These are phyloP conservation scores for Drosophila repleta DNA, from an alignment of 1,140 invertebrate genomes.

Conservation along the genomic window DNA sequence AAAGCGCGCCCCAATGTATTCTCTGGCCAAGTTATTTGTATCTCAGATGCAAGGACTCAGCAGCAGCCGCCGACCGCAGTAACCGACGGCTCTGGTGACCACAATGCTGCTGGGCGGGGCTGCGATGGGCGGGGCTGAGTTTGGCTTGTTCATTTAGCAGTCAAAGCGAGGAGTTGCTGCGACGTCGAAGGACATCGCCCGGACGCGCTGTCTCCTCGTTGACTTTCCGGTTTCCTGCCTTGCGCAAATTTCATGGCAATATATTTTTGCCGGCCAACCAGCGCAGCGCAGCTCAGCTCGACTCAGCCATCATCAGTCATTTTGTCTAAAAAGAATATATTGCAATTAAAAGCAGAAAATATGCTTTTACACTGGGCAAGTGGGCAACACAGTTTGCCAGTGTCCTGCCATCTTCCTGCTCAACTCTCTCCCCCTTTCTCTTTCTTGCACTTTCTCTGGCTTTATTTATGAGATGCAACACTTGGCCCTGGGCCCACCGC, in stretches of 20 bases:
- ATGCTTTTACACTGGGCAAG: constrained; percentile 72
- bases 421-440: not conserved
- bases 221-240: constrained; percentile 76
- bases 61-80: constrained; percentile 31
- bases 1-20: constrained; percentile 39
- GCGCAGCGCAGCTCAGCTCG: constrained; percentile 28
- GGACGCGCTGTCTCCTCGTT: constrained; percentile 67
- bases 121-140: constrained; percentile 42
- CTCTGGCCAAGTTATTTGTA: constrained; percentile 42
- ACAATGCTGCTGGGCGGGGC: constrained; percentile 19
- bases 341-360: constrained; percentile 83
- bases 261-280: constrained; percentile 67
- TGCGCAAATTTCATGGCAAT: constrained; percentile 76
- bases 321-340: constrained; percentile 83
- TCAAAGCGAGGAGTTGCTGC: constrained; percentile 65
- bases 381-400: constrained; percentile 49
- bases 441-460: constrained; percentile 4
- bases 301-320: constrained; percentile 74
- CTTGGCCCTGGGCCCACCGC: constrained; percentile 32
- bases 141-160: constrained; percentile 78
- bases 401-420: constrained; percentile 12
- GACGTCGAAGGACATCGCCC: constrained; percentile 32
- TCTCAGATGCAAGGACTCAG: constrained; percentile 29
- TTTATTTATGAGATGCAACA: constrained; percentile 78
- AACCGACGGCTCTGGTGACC: constrained; percentile 38